phyloP scores from a whole-genome alignment of 2,888 invertebrate species.

The Xestia ashworthii region DNA sequence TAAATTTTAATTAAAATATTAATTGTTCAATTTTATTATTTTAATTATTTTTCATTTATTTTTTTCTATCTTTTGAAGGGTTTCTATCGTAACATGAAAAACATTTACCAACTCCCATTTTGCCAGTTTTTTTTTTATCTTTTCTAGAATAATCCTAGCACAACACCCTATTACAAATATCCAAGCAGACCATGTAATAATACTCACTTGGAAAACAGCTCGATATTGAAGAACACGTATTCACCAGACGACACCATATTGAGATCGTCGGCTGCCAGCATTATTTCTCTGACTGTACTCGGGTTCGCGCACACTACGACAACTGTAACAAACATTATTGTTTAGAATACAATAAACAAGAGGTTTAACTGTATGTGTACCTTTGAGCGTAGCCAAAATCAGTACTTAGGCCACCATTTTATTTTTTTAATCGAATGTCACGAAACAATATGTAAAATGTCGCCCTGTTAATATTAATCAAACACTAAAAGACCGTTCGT shows the following conservation, averaged over 20 bases:
- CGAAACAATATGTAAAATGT: neutral
- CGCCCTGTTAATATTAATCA: neutral
- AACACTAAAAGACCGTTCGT: neutral
- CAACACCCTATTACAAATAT: neutral
- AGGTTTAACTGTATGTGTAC: neutral
- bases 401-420: neutral
- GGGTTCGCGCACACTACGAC: conserved; percentile 98
- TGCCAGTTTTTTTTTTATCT: neutral
- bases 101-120: neutral
- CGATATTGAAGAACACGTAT: conserved; percentile 99
- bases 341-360: conserved; percentile 1
- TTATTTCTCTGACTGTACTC: conserved; percentile 96
- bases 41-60: no score
- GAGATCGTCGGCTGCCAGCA: conserved; percentile 98
- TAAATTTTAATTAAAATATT: no score
- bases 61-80: no score
- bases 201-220: conserved; percentile 98
- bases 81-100: neutral
- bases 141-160: neutral
- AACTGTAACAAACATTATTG: conserved; percentile 92
- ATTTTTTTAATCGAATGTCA: neutral
- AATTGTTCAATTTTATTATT: no score
- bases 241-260: conserved; percentile 99
- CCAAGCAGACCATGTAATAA: conserved; percentile 11
- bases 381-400: neutral